Conservation (phyloP, 2,888 invertebrate genomes). For the Apomyelois bistriatella region DNA sequence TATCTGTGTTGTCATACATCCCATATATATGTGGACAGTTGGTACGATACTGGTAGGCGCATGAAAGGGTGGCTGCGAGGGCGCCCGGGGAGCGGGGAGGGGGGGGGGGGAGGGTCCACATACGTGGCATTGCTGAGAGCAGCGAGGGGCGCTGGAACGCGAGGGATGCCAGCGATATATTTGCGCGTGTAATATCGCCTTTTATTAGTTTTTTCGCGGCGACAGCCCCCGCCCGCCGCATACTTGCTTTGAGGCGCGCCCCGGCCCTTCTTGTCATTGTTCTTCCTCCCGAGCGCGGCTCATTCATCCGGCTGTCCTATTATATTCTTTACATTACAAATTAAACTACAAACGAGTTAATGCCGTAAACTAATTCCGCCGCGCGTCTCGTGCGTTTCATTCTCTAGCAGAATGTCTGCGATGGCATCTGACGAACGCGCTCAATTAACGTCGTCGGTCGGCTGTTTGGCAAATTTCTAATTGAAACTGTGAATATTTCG, state of each 20-base stretch:
- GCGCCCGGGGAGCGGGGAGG: constrained; percentile 4
- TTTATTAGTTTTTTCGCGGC: constrained; percentile 75
- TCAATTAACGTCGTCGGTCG: constrained; percentile 53
- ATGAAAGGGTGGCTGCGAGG: neutral
- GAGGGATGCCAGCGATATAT: constrained; percentile 36
- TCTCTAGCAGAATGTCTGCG: constrained; percentile 33
- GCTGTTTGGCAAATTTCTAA: constrained; percentile 53
- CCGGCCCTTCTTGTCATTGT: constrained; percentile 22
- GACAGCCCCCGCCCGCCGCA: constrained; percentile 48
- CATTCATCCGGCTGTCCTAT: constrained; percentile 27
- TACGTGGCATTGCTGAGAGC: constrained; percentile 24
- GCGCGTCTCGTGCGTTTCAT: constrained; percentile 30
- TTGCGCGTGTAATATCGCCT: constrained; percentile 59
- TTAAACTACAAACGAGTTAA: constrained; percentile 42
- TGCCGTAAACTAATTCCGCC: constrained; percentile 28
- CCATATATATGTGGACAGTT: neutral
- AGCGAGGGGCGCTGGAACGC: constrained; percentile 18
- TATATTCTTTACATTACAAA: constrained; percentile 41
- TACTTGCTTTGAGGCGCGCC: constrained; percentile 46
- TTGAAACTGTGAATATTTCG: constrained; percentile 50
- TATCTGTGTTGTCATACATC: no score
- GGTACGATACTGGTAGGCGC: neutral
- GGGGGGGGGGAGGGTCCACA: constrained; percentile 13
- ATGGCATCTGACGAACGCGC: constrained; percentile 44
- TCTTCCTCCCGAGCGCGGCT: constrained; percentile 16